These are phyloP conservation scores for Dione vanillae DNA, from an alignment of 2,888 invertebrate genomes.

Conservation along the genomic window DNA sequence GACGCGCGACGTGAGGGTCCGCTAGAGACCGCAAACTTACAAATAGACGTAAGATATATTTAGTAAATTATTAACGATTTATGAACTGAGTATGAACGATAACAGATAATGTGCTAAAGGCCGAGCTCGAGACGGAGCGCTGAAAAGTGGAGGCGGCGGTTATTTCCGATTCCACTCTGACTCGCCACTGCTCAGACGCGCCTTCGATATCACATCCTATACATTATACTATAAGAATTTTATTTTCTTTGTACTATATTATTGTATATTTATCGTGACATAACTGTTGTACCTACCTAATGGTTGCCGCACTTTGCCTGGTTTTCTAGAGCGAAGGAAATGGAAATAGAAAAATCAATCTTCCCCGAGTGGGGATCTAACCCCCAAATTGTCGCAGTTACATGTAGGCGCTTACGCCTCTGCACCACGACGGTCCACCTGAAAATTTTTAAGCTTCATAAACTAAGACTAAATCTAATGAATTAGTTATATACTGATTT, in stretches of 20 bases:
- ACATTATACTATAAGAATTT: not conserved
- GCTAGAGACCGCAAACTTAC: not conserved
- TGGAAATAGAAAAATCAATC: too few species aligned
- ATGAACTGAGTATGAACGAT: not conserved
- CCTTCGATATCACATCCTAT: slow-evolving; percentile 7
- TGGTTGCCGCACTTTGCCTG: too few species aligned
- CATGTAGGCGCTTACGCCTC: too few species aligned
- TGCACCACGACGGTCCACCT: too few species aligned
- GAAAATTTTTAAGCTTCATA: not conserved
- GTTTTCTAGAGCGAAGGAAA: too few species aligned
- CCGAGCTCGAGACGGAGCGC: slow-evolving; percentile 10
- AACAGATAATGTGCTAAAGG: slow-evolving; percentile 7
- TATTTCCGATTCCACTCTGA: slow-evolving; percentile 15
- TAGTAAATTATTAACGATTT: not conserved
- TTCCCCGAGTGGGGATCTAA: too few species aligned
- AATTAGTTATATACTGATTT: not conserved
- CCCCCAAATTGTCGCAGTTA: too few species aligned
- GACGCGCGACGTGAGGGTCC: not conserved
- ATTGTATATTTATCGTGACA: not conserved
- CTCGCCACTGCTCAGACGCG: slow-evolving; percentile 3
- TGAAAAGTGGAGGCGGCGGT: not conserved
- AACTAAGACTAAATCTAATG: not conserved
- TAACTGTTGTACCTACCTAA: not conserved
- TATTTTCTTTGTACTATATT: not conserved
- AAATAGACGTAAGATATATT: not conserved